A percentile compares a stretch with the other conserved stretches of the same genome.
phyloP scores from a whole-genome alignment of 92 coral and sea anemone genomes.

The Paramuricea clavata region DNA sequence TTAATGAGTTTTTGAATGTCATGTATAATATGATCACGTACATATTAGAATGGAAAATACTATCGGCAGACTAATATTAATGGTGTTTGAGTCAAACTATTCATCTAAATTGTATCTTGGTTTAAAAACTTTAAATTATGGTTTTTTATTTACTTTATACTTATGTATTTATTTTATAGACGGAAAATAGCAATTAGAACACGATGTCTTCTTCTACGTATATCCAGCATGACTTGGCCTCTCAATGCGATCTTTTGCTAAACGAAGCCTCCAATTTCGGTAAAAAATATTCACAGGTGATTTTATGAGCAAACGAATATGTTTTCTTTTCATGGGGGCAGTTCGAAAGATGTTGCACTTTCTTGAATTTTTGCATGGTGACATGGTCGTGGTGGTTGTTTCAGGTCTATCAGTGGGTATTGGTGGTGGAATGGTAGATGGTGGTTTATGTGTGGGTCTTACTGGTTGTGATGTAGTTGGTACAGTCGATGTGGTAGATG shows the following conservation, averaged over 20 bases:
- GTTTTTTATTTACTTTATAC: no score
- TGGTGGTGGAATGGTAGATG: background rate
- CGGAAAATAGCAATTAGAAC: no score
- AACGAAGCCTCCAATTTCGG: conserved; percentile 1
- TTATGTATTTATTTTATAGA: no score
- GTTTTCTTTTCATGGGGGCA: background rate
- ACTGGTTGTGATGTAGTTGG: background rate
- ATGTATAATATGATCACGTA: no score
- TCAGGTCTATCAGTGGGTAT: background rate
- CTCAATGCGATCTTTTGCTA: background rate
- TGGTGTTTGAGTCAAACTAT: no score
- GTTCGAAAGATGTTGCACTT: background rate
- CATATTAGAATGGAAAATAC: no score
- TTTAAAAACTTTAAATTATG: no score
- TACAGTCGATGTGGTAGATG: background rate
- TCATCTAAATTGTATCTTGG: no score
- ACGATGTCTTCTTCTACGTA: background rate
- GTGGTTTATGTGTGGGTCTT: no score
- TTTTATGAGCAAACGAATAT: background rate
- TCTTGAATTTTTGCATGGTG: background rate
- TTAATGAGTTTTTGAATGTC: no score
- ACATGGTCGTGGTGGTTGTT: background rate
- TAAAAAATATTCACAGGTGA: background rate
- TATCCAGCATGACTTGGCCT: background rate
- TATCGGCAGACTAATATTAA: no score